These are phyloP conservation scores for Stenchaetothrips biformis DNA, from an alignment of 2,888 invertebrate species.

Conservation along the genomic window DNA sequence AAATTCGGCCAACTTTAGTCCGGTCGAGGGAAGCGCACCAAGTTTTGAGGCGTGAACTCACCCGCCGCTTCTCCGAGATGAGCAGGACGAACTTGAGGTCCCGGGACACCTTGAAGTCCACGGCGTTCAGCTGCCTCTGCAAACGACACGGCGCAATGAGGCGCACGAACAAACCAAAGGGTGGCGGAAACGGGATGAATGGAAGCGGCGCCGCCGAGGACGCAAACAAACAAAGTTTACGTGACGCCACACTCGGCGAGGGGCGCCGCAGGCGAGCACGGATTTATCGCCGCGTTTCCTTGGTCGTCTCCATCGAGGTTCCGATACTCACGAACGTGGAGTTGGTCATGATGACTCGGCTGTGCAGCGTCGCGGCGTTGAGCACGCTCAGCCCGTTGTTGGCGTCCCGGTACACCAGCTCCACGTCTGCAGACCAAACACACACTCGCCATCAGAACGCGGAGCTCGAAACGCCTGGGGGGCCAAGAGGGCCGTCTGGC, in stretches of 20 bases:
- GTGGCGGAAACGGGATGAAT: background rate
- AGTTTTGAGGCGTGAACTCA: background rate
- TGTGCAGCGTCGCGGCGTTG: constrained; percentile 70
- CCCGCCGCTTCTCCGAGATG: constrained; percentile 51
- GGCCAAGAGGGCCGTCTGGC: too few relatives aligned
- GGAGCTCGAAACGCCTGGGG: too few relatives aligned
- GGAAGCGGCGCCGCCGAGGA: background rate
- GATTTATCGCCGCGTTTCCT: background rate
- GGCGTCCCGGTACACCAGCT: constrained; percentile 70
- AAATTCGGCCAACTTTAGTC: too few relatives aligned
- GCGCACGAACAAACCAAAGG: background rate
- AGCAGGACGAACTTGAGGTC: constrained; percentile 73
- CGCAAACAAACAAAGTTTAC: background rate
- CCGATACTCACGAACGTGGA: constrained; percentile 70
- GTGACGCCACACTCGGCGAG: too few relatives aligned
- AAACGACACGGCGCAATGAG: constrained; percentile 39
- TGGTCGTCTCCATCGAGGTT: background rate
- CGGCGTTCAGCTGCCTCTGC: constrained; percentile 72
- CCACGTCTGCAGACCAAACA: constrained; percentile 56
- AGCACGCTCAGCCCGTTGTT: constrained; percentile 74
- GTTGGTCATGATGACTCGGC: constrained; percentile 70
- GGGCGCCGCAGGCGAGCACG: too few relatives aligned
- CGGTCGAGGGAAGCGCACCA: too few relatives aligned
- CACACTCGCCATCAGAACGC: background rate
- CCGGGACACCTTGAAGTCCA: constrained; percentile 71